These are phyloP conservation scores for Neogobius melanostomus DNA, from an alignment of 2,113 vertebrate species.

Conservation along the genomic window DNA sequence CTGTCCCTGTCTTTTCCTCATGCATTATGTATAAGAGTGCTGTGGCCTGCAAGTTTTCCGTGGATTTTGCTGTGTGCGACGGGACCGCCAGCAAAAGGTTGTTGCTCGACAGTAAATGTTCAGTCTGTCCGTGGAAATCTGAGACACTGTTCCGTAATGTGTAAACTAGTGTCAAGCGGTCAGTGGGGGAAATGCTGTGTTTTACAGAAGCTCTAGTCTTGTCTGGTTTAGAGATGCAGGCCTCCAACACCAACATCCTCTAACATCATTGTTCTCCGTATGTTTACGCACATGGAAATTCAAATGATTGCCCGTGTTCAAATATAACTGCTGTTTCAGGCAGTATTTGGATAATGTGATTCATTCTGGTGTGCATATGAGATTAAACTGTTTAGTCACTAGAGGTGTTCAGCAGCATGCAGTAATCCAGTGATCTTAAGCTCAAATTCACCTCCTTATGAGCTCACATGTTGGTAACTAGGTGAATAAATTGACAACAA, in stretches of 20 bases:
- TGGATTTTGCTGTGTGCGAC: slow-evolving; percentile 10
- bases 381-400: too few relatives aligned
- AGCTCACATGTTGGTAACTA: too few relatives aligned
- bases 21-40: background rate
- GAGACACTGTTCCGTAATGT: slow-evolving; percentile 20
- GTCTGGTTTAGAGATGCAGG: slow-evolving; percentile 43
- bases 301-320: background rate
- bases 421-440: too few relatives aligned
- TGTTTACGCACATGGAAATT: background rate
- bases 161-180: slow-evolving; percentile 7
- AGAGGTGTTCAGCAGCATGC: too few relatives aligned
- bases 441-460: too few relatives aligned
- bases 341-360: too few relatives aligned
- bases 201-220: slow-evolving; percentile 64
- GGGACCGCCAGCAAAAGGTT: slow-evolving; percentile 10
- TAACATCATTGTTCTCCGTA: slow-evolving; percentile 23
- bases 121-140: slow-evolving; percentile 36
- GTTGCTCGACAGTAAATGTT: slow-evolving; percentile 15
- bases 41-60: slow-evolving; percentile 16
- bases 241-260: slow-evolving; percentile 30
- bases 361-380: too few relatives aligned
- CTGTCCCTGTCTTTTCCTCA: slow-evolving; percentile 14
- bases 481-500: too few relatives aligned
- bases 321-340: background rate
- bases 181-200: slow-evolving; percentile 26